phyloP scores from a whole-genome alignment of 2,888 invertebrate species.

The Apeira syringaria region DNA sequence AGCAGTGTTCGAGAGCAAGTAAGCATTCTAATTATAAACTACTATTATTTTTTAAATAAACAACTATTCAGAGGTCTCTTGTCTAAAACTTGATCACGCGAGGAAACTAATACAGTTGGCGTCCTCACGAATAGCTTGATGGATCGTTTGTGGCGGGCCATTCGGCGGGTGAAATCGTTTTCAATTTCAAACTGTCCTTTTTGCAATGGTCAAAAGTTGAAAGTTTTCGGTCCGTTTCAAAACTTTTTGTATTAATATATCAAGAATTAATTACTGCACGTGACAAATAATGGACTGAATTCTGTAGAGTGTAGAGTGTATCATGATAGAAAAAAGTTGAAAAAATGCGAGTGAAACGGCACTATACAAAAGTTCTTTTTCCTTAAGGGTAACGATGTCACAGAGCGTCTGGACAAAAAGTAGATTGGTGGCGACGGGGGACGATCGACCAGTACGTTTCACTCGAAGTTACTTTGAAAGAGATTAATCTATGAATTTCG shows the following conservation, averaged over 20 bases:
- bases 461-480: background rate
- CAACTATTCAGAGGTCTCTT: background rate
- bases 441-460: background rate
- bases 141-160: slow-evolving; percentile 4
- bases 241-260: too few relatives aligned
- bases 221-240: too few relatives aligned
- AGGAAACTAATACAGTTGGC: slow-evolving; percentile 3
- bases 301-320: background rate
- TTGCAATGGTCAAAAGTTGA: too few relatives aligned
- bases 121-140: slow-evolving; percentile 6
- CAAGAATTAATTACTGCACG: too few relatives aligned
- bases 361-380: slow-evolving; percentile 3
- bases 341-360: background rate
- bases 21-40: too few relatives aligned
- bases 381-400: background rate
- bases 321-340: slow-evolving; percentile 1
- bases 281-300: too few relatives aligned
- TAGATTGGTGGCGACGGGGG: slow-evolving; percentile 1
- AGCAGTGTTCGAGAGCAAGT: too few relatives aligned
- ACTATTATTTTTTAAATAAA: too few relatives aligned
- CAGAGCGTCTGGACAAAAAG: slow-evolving; percentile 6
- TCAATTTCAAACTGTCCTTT: too few relatives aligned
- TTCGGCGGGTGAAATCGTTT: slow-evolving; percentile 4
- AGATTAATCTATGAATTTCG: slow-evolving; percentile 3
- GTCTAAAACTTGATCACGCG: slow-evolving; percentile 3